Conservation (phyloP, 2,888 invertebrate genomes). For the Callimorpha dominula region DNA sequence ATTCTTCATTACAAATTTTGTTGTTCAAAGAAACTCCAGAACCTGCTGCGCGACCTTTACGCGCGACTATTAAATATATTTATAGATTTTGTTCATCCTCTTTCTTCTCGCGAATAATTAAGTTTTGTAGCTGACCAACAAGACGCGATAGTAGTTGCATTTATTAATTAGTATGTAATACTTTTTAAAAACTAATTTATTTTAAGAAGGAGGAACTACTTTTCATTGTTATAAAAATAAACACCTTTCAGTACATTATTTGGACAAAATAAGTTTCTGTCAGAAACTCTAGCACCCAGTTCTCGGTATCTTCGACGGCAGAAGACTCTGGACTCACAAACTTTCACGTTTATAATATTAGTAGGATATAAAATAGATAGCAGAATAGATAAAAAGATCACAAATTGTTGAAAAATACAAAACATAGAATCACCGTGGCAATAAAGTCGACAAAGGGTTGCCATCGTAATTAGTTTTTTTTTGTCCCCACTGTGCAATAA, state of each 20-base stretch:
- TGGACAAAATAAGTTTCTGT: background rate
- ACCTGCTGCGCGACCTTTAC: too few relatives aligned
- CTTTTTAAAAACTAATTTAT: background rate
- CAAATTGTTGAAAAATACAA: conserved; percentile 58
- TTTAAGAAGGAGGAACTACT: background rate
- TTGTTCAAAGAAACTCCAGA: too few relatives aligned
- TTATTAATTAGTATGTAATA: background rate
- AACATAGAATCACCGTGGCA: conserved; percentile 65
- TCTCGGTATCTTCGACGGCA: background rate
- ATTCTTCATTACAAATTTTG: too few relatives aligned
- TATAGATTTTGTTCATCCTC: background rate
- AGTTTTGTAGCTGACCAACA: background rate
- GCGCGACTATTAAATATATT: background rate
- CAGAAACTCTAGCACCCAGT: too few relatives aligned
- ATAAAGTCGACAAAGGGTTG: conserved; percentile 66
- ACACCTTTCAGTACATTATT: background rate
- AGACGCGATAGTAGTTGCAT: background rate
- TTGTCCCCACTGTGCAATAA: conserved; percentile 69
- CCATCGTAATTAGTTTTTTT: conserved; percentile 76
- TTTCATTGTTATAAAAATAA: background rate
- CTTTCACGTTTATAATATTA: too few relatives aligned
- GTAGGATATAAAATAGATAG: too few relatives aligned
- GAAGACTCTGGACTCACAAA: background rate
- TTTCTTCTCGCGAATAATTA: background rate
- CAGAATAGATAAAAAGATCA: conserved; percentile 8